Percentiles rank a stretch among this genome's conserved stretches.
These are phyloP conservation scores for Zoanthus gigantus DNA, from an alignment of 92 coral and sea anemone species.

Conservation along the genomic window DNA sequence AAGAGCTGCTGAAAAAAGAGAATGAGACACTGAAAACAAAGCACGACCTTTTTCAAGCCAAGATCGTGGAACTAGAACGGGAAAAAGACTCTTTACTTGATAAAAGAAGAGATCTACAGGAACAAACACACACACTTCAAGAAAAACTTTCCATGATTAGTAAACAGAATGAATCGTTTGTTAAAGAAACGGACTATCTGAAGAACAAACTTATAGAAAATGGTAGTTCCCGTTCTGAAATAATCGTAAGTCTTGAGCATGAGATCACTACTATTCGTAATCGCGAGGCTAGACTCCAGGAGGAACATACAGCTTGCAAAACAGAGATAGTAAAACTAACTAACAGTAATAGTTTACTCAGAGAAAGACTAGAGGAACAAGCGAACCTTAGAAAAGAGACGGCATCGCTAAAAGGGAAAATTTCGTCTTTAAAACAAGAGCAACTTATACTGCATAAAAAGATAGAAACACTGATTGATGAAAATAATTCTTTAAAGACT, in stretches of 20 bases:
- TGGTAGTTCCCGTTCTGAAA: constrained; percentile 29
- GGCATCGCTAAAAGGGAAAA: constrained; percentile 10
- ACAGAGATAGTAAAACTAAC: constrained; percentile 5
- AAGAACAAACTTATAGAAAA: constrained; percentile 17
- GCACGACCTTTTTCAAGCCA: constrained; percentile 56
- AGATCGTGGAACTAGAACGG: constrained; percentile 27
- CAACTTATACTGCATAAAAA: constrained; percentile 43
- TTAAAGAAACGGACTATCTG: constrained; percentile 6
- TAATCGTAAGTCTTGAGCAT: constrained; percentile 30
- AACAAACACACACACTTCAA: constrained; percentile 22
- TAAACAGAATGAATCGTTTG: constrained; percentile 6
- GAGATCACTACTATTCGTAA: constrained; percentile 34
- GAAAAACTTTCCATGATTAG: constrained; percentile 29
- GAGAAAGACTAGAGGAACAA: neutral
- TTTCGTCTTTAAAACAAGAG: constrained; percentile 25
- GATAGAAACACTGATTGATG: constrained; percentile 32
- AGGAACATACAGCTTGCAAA: constrained; percentile 2
- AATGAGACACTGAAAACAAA: constrained; percentile 69
- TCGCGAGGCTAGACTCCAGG: constrained; percentile 22
- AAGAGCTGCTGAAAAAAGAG: constrained; percentile 50
- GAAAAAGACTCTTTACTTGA: constrained; percentile 25
- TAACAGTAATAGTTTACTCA: neutral
- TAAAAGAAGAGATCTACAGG: constrained; percentile 38
- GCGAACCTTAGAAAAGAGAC: constrained; percentile 4
- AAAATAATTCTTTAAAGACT: constrained; percentile 38